A percentile compares a stretch with the other conserved stretches of the same genome.
These are phyloP conservation scores for Anarhynchus alexandrinus DNA, from an alignment of 2,113 vertebrate species.

Conservation along the genomic window DNA sequence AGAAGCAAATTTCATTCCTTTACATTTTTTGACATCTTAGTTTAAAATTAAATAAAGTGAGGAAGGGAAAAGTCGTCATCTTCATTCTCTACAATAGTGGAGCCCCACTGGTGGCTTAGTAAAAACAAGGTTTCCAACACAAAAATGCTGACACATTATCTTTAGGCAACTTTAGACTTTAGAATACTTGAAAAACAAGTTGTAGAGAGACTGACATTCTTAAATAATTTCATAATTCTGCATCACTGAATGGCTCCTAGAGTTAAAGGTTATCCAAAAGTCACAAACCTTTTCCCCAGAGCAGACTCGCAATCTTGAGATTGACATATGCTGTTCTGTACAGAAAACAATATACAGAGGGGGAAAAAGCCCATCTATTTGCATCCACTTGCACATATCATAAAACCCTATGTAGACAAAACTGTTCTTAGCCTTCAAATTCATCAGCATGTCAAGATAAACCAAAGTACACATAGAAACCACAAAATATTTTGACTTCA, in stretches of 20 bases:
- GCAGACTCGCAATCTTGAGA: not conserved
- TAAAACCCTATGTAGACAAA: not conserved
- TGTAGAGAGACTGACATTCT: not conserved
- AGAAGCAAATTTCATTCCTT: not conserved
- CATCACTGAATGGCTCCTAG: not conserved
- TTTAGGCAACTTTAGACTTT: not conserved
- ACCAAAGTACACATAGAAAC: not conserved
- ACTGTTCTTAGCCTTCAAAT: not conserved
- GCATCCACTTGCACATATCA: not conserved
- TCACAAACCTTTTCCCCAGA: not conserved
- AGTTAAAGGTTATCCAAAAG: constrained; percentile 1
- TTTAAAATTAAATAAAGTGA: not conserved
- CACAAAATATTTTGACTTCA: not conserved
- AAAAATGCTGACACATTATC: not conserved
- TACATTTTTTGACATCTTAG: not conserved
- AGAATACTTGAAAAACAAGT: not conserved
- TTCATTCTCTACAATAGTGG: not conserved
- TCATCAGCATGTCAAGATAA: not conserved
- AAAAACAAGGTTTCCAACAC: not conserved
- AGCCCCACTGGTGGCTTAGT: not conserved
- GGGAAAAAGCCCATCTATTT: not conserved
- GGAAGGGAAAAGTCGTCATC: not conserved
- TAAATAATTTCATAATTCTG: not conserved
- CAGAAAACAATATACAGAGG: not conserved
- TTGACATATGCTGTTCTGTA: not conserved